phyloP scores from a whole-genome alignment of 2,888 invertebrate species.

The Slavum lentiscoides region DNA sequence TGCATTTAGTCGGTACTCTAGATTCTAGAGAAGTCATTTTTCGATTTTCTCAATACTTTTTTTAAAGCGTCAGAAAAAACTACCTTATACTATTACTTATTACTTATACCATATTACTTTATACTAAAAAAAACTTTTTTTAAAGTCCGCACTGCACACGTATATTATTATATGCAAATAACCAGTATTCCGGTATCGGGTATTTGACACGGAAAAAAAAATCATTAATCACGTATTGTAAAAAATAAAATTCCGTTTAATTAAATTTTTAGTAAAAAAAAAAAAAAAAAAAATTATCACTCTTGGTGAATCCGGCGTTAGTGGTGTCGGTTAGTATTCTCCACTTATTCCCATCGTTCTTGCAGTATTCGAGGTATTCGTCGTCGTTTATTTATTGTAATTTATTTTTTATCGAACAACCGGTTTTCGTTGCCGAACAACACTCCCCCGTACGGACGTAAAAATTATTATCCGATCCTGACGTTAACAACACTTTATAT shows the following conservation, averaged over 20 bases:
- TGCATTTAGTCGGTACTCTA: too few relatives aligned
- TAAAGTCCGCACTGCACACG: too few relatives aligned
- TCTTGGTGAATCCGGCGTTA: too few relatives aligned
- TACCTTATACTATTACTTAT: too few relatives aligned
- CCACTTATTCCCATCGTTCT: neutral
- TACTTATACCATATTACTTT: too few relatives aligned
- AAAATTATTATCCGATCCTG: slow-evolving; percentile 14
- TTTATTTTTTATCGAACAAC: slow-evolving; percentile 19
- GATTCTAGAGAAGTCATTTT: too few relatives aligned
- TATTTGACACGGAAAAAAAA: too few relatives aligned
- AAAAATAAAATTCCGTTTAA: neutral
- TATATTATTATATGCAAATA: too few relatives aligned
- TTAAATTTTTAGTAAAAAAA: neutral
- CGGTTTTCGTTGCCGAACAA: neutral
- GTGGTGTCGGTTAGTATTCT: neutral
- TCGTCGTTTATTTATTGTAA: slow-evolving; percentile 1
- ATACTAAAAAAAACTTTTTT: too few relatives aligned
- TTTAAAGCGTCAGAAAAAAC: too few relatives aligned
- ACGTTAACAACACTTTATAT: neutral
- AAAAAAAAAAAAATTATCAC: neutral
- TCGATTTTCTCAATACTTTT: too few relatives aligned
- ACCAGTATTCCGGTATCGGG: too few relatives aligned
- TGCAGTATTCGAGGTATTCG: neutral
- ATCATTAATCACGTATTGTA: neutral
- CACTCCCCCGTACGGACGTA: neutral